Base-by-base conservation (phyloP, 1,140 invertebrate species). In the Philotrypesis tridentata region DNA sequence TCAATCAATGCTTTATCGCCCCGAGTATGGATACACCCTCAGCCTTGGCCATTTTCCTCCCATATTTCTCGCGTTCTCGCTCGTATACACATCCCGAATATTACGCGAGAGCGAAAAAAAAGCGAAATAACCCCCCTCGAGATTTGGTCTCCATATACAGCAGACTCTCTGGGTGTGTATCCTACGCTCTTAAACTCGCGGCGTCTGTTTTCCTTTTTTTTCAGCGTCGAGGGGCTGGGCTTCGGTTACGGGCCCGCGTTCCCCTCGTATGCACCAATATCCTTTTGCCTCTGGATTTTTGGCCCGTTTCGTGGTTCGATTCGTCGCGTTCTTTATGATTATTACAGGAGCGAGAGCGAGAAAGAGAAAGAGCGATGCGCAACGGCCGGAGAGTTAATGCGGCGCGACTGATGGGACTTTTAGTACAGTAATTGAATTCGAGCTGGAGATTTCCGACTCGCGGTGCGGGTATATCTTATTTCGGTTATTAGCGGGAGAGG, bases 1-100 rank as follows among this genome's bases (percentile, higher is more conserved):
- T 82, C 74, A 71, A 77, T 82, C 80, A 72, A 71, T 77, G 80
- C 71, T 82, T 77, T 71, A 76, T 77, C 67, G 43, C n/a, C 12
- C 14, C 40, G 25, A 37, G 0, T n/a, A 31, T 37, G 12, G 25
- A 11, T 48, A 29, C 29, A 17, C 31, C 5, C 82, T 25, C n/a
- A 29, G 72, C 68, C 74, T 27, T 27, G 60, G 29, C 31, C 55
- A 63, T 63, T 65, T 76, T 40, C 74, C 21, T 63, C 55, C 55
- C 21, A 55, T 65, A 37, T 55, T 65, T 76, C 67, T 27, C 17
- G 12, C 67, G 67, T 70, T 12, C 68, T 29, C 68, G n/a, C n/a
- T 5, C 37, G 33, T 37, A 37, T 37, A 37, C 33, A 37, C 9
- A 37, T 37, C 70, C 23, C 23, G 40, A 70, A 70, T 29, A 37